Evolutionary conservation across 92 coral and sea anemone genomes (phyloP), one percentile per base, ranked within the genome.

Genomic region (Scolanthus callimorphus): DNA sequence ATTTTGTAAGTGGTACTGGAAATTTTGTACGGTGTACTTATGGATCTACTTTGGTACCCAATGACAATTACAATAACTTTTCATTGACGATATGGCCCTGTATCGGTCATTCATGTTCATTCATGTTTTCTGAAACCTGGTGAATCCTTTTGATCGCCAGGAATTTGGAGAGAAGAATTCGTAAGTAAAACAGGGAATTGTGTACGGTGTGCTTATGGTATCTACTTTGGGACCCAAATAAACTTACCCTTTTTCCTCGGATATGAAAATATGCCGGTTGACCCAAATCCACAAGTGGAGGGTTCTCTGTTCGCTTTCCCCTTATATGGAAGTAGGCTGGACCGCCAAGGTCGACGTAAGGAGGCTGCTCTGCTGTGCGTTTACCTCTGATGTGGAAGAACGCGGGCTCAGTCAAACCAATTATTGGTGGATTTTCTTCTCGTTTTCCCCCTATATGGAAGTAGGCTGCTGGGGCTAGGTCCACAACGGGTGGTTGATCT

Each of bases 351-450:
- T 68, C 75, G 17, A 68, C 57, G 11, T 9, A 66, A 0, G 75
- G 75, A 19, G 75, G 75, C 58, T 68, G 75, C 49, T 55, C 46
- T 13, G 65, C 63, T 21, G 58, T 50, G 3, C 75, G 65, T 21
- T 68, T 68, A 3, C 75, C 75, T 46, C 75, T 27, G 49, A 68
- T 68, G 29, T 68, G 75, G 48, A 46, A 68, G 55, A 41, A 68
- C 48, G 75, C 63, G 52, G 75, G 75, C 65, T 39, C 56, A 11
- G 65, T 56, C 3, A 68, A 24, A 25, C 57, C 75, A 20, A 56
- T 41, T 15, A 9, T 55, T 9, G 75, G 75, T 26, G 75, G 75
- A 27, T 10, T 10, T 17, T 25, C 39, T 17, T 20, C 24, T 29
- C 75, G 29, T 30, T 68, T 68, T 19, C 75, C 75, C 44, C 75